These are phyloP conservation scores for Catostylus mosaicus DNA, from an alignment of 30 jellyfish, hydroid and myxozoan genomes.

Conservation along the genomic window DNA sequence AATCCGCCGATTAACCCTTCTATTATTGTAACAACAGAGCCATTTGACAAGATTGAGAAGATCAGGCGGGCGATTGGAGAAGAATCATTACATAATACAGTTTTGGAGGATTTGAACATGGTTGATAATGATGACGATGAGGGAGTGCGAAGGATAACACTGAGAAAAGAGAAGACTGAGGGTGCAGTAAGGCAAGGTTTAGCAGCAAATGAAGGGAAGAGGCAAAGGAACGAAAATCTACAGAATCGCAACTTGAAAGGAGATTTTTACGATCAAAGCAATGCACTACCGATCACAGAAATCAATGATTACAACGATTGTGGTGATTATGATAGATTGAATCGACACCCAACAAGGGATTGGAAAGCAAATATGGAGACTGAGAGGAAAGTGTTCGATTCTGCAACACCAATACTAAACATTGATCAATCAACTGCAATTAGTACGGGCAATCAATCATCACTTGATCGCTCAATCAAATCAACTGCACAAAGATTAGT, in stretches of 20 bases:
- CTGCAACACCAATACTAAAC: neutral
- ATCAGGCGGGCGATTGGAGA: neutral
- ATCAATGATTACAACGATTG: neutral
- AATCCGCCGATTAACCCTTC: constrained; percentile 51
- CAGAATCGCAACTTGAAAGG: no score
- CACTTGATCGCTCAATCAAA: neutral
- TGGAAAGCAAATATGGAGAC: neutral
- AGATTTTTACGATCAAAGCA: neutral
- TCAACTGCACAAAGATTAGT: neutral
- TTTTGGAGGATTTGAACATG: neutral
- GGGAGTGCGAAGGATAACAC: neutral
- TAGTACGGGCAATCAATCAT: neutral
- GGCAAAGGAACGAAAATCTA: neutral
- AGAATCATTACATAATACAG: neutral
- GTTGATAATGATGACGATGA: neutral
- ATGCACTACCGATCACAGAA: constrained; percentile 9
- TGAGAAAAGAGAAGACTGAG: neutral
- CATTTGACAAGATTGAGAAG: constrained; percentile 3
- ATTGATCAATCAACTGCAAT: no score
- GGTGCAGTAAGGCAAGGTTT: neutral
- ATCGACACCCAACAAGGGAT: neutral
- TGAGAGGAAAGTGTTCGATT: neutral
- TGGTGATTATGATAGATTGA: neutral
- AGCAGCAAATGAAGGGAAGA: neutral
- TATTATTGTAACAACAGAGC: constrained; percentile 42